A percentile compares a stretch with the other conserved stretches of the same genome.
Evolutionary conservation across 2,888 invertebrate species (phyloP).

Genomic region (Oscheius sp.): DNA sequence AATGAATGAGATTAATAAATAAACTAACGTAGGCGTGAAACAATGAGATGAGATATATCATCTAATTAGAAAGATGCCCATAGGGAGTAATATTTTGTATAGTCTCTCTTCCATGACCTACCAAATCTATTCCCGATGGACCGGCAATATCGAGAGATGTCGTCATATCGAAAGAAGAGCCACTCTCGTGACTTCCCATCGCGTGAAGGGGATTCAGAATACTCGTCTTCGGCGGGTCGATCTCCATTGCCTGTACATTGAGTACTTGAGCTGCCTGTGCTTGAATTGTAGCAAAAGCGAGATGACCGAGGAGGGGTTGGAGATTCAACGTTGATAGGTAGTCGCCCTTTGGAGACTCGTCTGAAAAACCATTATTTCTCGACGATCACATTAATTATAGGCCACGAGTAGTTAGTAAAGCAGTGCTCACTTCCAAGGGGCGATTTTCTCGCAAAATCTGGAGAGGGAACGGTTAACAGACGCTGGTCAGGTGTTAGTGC

Average conservation of each 20-base stretch:
- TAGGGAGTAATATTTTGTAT: too few relatives aligned
- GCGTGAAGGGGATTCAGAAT: slow-evolving; percentile 2
- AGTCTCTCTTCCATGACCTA: background rate
- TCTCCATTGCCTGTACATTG: slow-evolving; percentile 20
- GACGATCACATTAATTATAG: background rate
- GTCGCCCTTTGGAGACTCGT: slow-evolving; percentile 43
- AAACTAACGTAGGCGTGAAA: too few relatives aligned
- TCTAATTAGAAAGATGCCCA: too few relatives aligned
- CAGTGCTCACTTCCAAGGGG: slow-evolving; percentile 34
- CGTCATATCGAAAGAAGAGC: slow-evolving; percentile 23
- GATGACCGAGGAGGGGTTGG: slow-evolving; percentile 35
- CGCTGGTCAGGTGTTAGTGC: slow-evolving; percentile 40
- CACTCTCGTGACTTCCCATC: slow-evolving; percentile 26
- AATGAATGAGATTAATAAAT: too few relatives aligned
- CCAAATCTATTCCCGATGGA: slow-evolving; percentile 19
- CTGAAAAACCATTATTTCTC: slow-evolving; percentile 25
- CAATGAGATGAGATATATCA: too few relatives aligned
- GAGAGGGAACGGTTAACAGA: slow-evolving; percentile 56
- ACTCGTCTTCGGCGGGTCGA: slow-evolving; percentile 20
- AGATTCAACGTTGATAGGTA: slow-evolving; percentile 26
- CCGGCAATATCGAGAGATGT: slow-evolving; percentile 22
- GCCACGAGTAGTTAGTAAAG: too few relatives aligned
- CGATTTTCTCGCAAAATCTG: slow-evolving; percentile 50
- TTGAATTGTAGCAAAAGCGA: slow-evolving; percentile 35
- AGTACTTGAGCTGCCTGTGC: background rate